Percentiles rank a stretch among this genome's conserved stretches.
These are phyloP conservation scores for Pseudeuparius sepicola DNA, from an alignment of 2,888 invertebrate species.

Conservation along the genomic window DNA sequence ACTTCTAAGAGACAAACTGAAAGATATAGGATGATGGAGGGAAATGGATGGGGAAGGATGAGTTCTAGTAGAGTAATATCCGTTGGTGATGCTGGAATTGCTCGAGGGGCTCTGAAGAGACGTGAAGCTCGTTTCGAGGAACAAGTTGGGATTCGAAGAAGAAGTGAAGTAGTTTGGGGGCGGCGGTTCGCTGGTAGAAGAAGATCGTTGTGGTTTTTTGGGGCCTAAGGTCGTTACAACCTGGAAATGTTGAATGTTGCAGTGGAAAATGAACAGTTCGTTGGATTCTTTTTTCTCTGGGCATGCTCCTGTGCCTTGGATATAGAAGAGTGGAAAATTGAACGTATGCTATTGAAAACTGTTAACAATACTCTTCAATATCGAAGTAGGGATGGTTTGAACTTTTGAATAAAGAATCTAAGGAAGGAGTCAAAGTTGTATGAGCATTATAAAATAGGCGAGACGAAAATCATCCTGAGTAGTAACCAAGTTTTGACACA, in stretches of 20 bases:
- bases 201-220: conserved; percentile 60
- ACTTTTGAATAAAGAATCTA: too few relatives aligned
- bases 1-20: conserved; percentile 17
- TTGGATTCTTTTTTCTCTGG: too few relatives aligned
- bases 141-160: conserved; percentile 44
- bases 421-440: too few relatives aligned
- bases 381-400: too few relatives aligned
- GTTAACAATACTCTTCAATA: too few relatives aligned
- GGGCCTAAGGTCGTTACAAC: conserved; percentile 73
- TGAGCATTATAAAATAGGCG: too few relatives aligned
- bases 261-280: too few relatives aligned
- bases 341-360: too few relatives aligned
- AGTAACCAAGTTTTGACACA: too few relatives aligned
- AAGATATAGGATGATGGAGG: conserved; percentile 1
- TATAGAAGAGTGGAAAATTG: too few relatives aligned
- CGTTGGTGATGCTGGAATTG: conserved; percentile 36
- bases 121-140: conserved; percentile 68
- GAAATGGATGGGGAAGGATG: conserved; percentile 30
- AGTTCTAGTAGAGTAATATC: conserved; percentile 34
- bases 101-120: conserved; percentile 47
- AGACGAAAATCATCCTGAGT: too few relatives aligned
- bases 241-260: conserved; percentile 36
- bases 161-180: conserved; percentile 24
- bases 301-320: too few relatives aligned
- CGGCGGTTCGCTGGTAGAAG: conserved; percentile 34